A percentile compares a stretch with the other conserved stretches of the same genome.
Conservation (phyloP, 37 sponge, comb jelly and placozoan genomes). For the Spongilla lacustris region DNA sequence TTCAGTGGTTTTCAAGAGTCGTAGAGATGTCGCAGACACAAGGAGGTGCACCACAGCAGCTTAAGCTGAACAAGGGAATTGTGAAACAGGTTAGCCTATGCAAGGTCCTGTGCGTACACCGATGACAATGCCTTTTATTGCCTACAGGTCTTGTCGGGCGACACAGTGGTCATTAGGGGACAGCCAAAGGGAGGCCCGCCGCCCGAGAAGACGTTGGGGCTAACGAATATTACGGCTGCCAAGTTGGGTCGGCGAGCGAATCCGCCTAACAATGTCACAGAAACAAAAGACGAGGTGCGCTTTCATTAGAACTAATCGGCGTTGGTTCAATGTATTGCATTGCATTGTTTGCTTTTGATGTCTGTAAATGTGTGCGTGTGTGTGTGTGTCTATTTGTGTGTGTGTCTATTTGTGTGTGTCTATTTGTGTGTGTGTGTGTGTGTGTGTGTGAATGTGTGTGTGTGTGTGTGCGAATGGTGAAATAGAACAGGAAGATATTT, state of each 20-base stretch:
- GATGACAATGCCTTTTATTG: not conserved
- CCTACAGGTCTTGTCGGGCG: constrained; percentile 91
- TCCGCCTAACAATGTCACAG: constrained; percentile 11
- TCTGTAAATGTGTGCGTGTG: not conserved
- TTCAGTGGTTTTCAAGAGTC: not conserved
- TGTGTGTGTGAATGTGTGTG: not conserved
- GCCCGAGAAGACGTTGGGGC: constrained; percentile 79
- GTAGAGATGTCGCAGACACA: constrained; percentile 9
- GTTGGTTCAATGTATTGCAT: no score
- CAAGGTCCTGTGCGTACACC: no score
- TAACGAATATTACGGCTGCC: constrained; percentile 88
- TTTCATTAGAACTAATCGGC: not conserved
- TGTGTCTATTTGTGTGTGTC: not conserved
- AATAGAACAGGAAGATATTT: not conserved
- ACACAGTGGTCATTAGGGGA: constrained; percentile 85
- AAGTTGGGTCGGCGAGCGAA: constrained; percentile 77
- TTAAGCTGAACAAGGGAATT: constrained; percentile 35
- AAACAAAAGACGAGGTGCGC: constrained; percentile 66
- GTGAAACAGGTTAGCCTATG: constrained; percentile 50
- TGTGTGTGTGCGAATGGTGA: not conserved
- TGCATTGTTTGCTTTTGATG: not conserved
- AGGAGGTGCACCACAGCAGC: not conserved
- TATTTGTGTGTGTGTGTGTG: not conserved
- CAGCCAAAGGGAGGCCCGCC: constrained; percentile 95
- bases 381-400: not conserved